These are phyloP conservation scores for Teleogryllus occipitalis DNA, from an alignment of 1,140 invertebrate genomes.

Conservation along the genomic window DNA sequence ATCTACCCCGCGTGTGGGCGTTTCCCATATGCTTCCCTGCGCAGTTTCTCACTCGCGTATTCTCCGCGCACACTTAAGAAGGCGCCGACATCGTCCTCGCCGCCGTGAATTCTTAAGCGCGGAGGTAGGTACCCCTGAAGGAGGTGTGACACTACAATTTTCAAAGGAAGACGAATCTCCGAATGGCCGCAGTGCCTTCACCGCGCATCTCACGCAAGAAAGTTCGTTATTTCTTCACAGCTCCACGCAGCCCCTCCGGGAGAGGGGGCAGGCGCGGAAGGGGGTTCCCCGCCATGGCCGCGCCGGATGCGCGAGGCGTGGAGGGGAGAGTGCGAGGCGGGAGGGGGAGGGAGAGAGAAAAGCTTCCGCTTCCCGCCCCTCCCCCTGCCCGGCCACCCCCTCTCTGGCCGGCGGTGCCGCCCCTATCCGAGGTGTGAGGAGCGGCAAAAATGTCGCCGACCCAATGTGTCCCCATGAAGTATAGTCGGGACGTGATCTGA, in stretches of 20 bases:
- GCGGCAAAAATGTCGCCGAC: not conserved
- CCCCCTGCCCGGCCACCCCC: too few relatives aligned
- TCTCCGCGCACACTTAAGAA: not conserved
- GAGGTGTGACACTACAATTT: constrained; percentile 4
- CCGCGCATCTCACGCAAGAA: not conserved
- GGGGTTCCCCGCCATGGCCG: too few relatives aligned
- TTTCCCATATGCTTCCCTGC: too few relatives aligned
- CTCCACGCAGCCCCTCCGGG: too few relatives aligned
- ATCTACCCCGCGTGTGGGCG: too few relatives aligned
- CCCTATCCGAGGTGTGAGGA: not conserved
- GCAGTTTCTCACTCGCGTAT: not conserved
- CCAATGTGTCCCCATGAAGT: not conserved
- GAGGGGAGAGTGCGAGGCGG: not conserved
- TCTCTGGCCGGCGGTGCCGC: too few relatives aligned
- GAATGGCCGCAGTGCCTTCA: not conserved
- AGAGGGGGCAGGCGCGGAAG: too few relatives aligned
- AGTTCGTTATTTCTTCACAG: not conserved
- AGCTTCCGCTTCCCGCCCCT: not conserved
- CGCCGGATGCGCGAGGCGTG: not conserved
- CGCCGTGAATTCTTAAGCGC: not conserved
- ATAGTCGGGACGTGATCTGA: not conserved
- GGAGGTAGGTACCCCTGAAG: not conserved
- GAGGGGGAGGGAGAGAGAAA: too few relatives aligned
- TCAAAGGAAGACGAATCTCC: constrained; percentile 1
- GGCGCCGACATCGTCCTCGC: not conserved